Evolutionary conservation across 2,888 invertebrate genomes (phyloP), one percentile per base, ranked within the genome.

Genomic region (Xestia sexstrigata): DNA sequence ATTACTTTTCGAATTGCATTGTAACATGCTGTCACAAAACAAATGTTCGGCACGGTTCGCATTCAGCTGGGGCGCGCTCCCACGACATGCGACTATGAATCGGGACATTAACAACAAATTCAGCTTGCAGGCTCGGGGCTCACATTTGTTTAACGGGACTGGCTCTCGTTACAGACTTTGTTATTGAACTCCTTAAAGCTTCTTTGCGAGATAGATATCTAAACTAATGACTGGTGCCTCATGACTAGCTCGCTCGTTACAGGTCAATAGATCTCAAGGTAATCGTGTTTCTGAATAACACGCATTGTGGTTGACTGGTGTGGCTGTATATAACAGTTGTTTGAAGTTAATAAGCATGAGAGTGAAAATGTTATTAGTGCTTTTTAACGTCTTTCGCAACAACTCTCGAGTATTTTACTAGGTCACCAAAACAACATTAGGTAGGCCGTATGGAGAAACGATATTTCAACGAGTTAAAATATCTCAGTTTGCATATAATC

Each of bases 1-100:
- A 94, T 95, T 93, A 94, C 93, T 94, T 95, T 95, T 94, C 93
- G 92, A 93, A 94, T 90, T 90, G 91, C 91, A 93, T 92, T 94
- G 92, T 92, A 89, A 83, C 82, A 89, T 87, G 83, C 79, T 90
- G 91, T 92, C 92, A 93, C 91, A 87, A 92, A 93, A 93, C 91
- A 93, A 94, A 93, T 92, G 89, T 73, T 89, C 88, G 88, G 88
- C 76, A 87, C 87, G 92, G 88, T 79, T 87, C 87, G 92, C 92
- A 93, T 93, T 92, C 84, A 87, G 81, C 83, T 77, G 86, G 26
- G 30, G 79, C 89, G 71, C 90, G 89, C 91, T 95, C 95, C 92
- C 95, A 95, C 94, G 95, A 93, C 90, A 91, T 90, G 89, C 90
- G 89, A 91, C 91, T 91, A 87, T 88, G 78, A 93, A 91, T 91